Conservation (phyloP, 1,140 invertebrate genomes). For the Bombus soroeensis region DNA sequence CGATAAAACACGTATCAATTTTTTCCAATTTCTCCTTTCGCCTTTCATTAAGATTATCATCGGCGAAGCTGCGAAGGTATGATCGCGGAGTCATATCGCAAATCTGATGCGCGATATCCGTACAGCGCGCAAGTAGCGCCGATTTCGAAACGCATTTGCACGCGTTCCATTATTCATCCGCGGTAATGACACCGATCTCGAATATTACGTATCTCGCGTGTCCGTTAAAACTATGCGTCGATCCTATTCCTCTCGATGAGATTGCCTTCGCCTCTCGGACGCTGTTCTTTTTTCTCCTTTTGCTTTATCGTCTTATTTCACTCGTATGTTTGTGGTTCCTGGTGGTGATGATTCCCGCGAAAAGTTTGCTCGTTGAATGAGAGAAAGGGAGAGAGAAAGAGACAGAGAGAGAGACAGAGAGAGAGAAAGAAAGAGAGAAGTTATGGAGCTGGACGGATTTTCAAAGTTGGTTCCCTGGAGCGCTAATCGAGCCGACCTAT, state of each 20-base stretch:
- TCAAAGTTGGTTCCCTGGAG: slow-evolving; percentile 55
- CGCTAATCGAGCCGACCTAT: slow-evolving; percentile 58
- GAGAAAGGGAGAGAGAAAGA: slow-evolving; percentile 21
- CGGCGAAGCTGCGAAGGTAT: not conserved
- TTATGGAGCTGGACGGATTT: slow-evolving; percentile 53
- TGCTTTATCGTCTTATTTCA: not conserved
- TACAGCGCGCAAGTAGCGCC: slow-evolving; percentile 39
- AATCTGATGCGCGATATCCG: slow-evolving; percentile 36
- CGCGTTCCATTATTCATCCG: slow-evolving; percentile 60
- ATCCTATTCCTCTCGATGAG: not conserved
- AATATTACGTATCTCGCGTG: slow-evolving; percentile 43
- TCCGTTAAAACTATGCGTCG: slow-evolving; percentile 24
- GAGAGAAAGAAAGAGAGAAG: slow-evolving; percentile 35
- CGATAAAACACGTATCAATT: not conserved
- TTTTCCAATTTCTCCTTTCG: too few relatives aligned
- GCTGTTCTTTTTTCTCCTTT: not conserved
- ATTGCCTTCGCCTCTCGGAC: not conserved
- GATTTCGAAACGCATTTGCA: slow-evolving; percentile 50
- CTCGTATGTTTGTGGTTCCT: not conserved
- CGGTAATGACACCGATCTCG: slow-evolving; percentile 57
- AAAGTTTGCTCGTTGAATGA: slow-evolving; percentile 31
- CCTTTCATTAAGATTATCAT: not conserved
- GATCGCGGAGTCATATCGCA: not conserved
- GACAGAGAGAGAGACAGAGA: too few relatives aligned
- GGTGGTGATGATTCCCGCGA: not conserved